Conservation (phyloP, 2,113 vertebrate genomes). For the Myotis yumanensis region DNA sequence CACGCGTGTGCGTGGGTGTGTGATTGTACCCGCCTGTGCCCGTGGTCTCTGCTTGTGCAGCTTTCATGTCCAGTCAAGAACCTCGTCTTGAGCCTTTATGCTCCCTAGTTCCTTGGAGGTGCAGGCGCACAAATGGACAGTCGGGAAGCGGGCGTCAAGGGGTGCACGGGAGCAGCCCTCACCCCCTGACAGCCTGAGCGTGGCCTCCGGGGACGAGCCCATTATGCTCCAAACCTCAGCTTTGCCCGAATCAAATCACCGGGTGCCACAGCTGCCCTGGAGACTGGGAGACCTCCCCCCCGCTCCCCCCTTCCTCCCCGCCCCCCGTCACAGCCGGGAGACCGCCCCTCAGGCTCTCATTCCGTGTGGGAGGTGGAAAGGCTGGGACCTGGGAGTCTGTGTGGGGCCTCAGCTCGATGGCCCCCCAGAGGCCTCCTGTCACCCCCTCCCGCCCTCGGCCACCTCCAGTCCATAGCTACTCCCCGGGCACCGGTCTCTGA, state of each 20-base stretch:
- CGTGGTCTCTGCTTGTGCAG: background rate
- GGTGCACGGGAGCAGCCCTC: background rate
- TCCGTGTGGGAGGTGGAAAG: background rate
- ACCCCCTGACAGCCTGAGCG: rapidly evolving
- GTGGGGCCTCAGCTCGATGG: background rate
- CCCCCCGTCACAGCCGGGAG: background rate
- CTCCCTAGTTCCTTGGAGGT: too few relatives aligned
- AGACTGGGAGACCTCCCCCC: background rate
- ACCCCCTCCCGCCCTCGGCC: background rate
- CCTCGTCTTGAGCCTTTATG: background rate
- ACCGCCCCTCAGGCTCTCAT: background rate
- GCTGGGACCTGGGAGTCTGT: background rate
- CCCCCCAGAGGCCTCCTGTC: background rate
- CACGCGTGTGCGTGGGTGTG: background rate
- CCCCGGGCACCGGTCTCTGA: background rate
- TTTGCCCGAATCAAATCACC: background rate
- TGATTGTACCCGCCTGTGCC: background rate
- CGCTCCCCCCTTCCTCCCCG: too few relatives aligned
- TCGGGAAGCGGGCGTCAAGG: rapidly evolving
- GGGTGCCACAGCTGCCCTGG: background rate
- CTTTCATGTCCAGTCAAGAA: background rate
- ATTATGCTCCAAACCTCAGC: background rate
- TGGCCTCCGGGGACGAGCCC: background rate
- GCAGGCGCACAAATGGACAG: rapidly evolving
- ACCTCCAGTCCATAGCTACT: background rate